A percentile compares a stretch with the other conserved stretches of the same genome.
Evolutionary conservation across 1,140 invertebrate genomes (phyloP).

Genomic region (Cataglyphis hispanica): DNA sequence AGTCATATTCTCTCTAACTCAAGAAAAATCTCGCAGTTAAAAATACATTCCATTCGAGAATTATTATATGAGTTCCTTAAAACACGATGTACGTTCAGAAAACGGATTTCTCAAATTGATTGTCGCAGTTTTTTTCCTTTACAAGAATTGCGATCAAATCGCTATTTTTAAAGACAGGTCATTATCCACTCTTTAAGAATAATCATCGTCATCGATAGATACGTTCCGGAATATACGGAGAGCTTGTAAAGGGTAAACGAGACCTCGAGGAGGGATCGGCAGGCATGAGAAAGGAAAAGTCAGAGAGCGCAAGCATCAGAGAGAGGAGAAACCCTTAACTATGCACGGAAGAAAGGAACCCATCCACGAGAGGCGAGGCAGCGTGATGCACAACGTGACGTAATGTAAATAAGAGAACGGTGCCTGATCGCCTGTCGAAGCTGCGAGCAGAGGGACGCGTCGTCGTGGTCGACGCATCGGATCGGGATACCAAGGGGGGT

Average conservation of each 20-base stretch:
- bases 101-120: neutral
- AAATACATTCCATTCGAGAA: neutral
- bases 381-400: neutral
- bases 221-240: neutral
- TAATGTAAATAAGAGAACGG: slow-evolving; percentile 35
- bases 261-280: slow-evolving; percentile 9
- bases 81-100: neutral
- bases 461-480: slow-evolving; percentile 3
- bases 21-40: slow-evolving; percentile 5
- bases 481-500: slow-evolving; percentile 44
- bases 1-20: neutral
- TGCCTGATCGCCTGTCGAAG: slow-evolving; percentile 27
- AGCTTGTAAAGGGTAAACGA: slow-evolving; percentile 27
- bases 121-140: neutral
- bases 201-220: neutral
- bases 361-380: neutral
- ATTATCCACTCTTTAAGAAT: slow-evolving; percentile 3
- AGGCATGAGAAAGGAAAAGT: slow-evolving; percentile 33
- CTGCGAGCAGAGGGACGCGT: neutral
- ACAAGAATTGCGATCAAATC: neutral
- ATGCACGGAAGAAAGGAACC: slow-evolving; percentile 44
- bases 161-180: neutral
- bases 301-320: slow-evolving; percentile 5
- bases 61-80: neutral
- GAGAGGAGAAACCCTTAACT: slow-evolving; percentile 32